Evolutionary conservation across 2,888 invertebrate genomes (phyloP).

Genomic region (Bursaphelenchus okinawaensis): DNA sequence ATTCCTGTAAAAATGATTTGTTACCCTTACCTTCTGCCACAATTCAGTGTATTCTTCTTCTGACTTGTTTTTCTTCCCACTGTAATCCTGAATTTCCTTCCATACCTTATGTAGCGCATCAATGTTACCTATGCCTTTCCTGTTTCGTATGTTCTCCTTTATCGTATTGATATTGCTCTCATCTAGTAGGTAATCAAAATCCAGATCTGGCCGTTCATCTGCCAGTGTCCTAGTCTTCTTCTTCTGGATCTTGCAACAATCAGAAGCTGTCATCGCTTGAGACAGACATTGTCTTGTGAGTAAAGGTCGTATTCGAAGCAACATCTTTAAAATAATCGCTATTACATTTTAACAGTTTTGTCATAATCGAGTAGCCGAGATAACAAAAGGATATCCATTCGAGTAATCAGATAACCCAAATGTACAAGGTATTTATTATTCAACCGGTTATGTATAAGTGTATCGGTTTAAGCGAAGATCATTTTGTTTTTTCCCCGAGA

Average conservation of each 20-base stretch:
- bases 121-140: constrained; percentile 52
- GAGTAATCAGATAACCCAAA: neutral
- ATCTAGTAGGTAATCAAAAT: constrained; percentile 53
- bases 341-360: neutral
- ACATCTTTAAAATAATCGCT: too few relatives aligned
- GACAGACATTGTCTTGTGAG: neutral
- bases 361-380: neutral
- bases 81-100: constrained; percentile 23
- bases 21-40: constrained; percentile 39
- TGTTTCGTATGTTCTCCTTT: constrained; percentile 27
- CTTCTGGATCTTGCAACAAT: neutral
- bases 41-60: constrained; percentile 26
- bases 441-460: neutral
- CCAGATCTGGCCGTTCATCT: constrained; percentile 40
- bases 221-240: neutral
- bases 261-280: neutral
- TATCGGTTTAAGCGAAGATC: neutral
- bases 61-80: constrained; percentile 17
- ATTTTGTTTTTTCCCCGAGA: neutral
- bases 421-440: neutral
- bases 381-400: neutral
- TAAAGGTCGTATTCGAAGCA: neutral
- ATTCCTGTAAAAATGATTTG: neutral
- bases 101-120: constrained; percentile 39
- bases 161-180: constrained; percentile 29